Conservation (phyloP, 2,113 vertebrate genomes). For the Erinaceus europaeus region DNA sequence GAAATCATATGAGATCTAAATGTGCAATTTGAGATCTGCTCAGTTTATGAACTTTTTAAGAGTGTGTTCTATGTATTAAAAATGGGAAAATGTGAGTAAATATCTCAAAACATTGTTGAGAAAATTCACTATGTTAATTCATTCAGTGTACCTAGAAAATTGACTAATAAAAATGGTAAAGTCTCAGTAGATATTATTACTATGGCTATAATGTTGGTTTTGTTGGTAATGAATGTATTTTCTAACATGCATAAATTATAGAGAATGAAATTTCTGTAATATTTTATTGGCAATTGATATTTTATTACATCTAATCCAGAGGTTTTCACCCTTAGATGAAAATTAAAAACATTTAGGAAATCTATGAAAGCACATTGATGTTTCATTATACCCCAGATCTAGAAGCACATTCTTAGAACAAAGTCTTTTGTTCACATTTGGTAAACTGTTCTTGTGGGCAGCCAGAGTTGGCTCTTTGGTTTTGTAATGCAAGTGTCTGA, state of each 20-base stretch:
- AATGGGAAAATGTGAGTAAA: background rate
- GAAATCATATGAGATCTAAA: background rate
- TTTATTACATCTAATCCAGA: background rate
- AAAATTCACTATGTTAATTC: background rate
- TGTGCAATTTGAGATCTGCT: background rate
- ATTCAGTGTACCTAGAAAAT: background rate
- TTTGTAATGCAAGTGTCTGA: too few species aligned
- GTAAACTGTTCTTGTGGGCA: background rate
- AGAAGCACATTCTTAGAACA: background rate
- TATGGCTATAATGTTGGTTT: background rate
- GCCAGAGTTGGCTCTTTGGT: too few species aligned
- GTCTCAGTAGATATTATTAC: too few species aligned
- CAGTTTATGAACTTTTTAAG: background rate
- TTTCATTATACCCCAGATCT: background rate
- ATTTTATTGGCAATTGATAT: background rate
- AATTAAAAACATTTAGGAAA: background rate
- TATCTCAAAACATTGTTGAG: background rate
- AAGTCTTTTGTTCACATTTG: background rate
- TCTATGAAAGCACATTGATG: background rate
- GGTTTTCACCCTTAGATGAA: background rate
- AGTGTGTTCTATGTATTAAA: background rate
- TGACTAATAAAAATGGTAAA: background rate
- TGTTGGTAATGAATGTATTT: background rate
- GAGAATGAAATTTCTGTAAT: background rate
- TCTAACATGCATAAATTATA: background rate